Conservation (phyloP, 1,140 invertebrate genomes). For the Drosophila bipectinata region DNA sequence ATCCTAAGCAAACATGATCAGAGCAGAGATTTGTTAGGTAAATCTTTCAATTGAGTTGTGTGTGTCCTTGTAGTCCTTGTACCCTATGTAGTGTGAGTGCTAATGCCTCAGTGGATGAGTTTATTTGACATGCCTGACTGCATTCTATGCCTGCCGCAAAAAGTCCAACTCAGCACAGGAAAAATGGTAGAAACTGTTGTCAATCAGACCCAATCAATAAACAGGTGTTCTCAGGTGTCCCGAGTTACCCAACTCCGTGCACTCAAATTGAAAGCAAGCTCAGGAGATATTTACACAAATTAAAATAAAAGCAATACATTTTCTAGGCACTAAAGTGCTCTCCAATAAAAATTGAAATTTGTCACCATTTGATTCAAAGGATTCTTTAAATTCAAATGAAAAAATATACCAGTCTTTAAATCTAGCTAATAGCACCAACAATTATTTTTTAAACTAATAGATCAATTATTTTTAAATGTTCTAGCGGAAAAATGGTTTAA, state of each 20-base stretch:
- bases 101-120: constrained; percentile 17
- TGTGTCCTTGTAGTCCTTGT: constrained; percentile 6
- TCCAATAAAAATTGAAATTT: no score
- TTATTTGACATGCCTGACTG: constrained; percentile 39
- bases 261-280: constrained; percentile 5
- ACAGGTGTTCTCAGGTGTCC: constrained; percentile 30
- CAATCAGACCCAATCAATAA: constrained; percentile 62
- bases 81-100: constrained; percentile 13
- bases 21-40: constrained; percentile 67
- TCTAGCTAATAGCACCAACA: no score
- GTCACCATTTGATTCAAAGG: no score
- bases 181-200: constrained; percentile 34
- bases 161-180: constrained; percentile 1
- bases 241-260: background rate
- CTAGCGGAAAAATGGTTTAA: no score
- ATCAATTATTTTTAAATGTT: no score
- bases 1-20: constrained; percentile 80
- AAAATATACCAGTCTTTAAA: no score
- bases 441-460: no score
- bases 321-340: background rate
- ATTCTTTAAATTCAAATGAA: no score
- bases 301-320: background rate
- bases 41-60: constrained; percentile 67
- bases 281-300: constrained; percentile 8
- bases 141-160: constrained; percentile 29